These are phyloP conservation scores for Cinara cedri DNA, from an alignment of 2,888 invertebrate species.

Conservation along the genomic window DNA sequence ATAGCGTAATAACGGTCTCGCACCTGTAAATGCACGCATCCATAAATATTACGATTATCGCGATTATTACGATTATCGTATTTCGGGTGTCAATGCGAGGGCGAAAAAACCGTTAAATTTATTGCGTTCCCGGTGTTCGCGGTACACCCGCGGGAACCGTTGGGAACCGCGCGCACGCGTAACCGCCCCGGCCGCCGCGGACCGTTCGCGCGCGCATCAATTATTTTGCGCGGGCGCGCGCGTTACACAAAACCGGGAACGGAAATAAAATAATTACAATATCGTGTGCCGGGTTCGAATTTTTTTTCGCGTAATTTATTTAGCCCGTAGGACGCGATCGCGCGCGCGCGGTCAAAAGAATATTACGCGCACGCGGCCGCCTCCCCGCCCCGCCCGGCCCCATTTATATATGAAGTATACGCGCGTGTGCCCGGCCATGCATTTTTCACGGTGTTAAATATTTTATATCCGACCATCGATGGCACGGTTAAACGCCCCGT, in stretches of 20 bases:
- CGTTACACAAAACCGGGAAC: too few relatives aligned
- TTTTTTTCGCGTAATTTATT: too few relatives aligned
- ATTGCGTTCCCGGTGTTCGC: constrained; percentile 37
- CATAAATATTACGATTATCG: too few relatives aligned
- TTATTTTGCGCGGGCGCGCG: too few relatives aligned
- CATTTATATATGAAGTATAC: too few relatives aligned
- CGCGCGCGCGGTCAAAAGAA: not conserved
- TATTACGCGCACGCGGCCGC: too few relatives aligned
- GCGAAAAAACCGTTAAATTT: constrained; percentile 9
- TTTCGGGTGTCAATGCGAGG: not conserved
- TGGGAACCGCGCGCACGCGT: not conserved
- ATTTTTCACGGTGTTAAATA: constrained; percentile 31
- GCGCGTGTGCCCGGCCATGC: too few relatives aligned
- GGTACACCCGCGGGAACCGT: not conserved
- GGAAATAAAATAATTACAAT: not conserved
- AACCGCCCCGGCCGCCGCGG: not conserved
- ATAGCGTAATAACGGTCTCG: too few relatives aligned
- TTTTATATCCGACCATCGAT: not conserved
- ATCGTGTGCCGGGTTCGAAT: not conserved
- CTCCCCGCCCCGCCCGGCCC: too few relatives aligned
- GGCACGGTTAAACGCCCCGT: not conserved
- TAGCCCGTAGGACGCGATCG: not conserved
- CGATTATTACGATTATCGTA: too few relatives aligned
- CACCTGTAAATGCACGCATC: too few relatives aligned
- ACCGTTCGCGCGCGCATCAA: not conserved